Percentiles rank a stretch among this genome's conserved stretches.
Conservation (phyloP, 2,888 invertebrate species). For the Drosophila planitibia region DNA sequence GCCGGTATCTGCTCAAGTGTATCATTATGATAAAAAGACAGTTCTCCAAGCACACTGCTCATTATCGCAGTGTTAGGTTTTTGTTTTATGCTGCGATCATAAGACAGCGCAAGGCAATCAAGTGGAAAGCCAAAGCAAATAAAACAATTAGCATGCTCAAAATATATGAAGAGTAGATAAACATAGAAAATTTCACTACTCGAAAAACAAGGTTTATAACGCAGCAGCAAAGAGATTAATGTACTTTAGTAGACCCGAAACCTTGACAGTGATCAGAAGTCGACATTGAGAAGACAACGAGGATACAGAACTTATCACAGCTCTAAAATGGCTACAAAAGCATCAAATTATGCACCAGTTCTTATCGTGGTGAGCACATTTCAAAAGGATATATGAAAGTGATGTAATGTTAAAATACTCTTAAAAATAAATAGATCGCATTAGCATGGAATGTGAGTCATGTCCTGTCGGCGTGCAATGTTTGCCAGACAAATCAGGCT, state of each 20-base stretch:
- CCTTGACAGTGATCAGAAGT: constrained; percentile 64
- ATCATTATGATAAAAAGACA: constrained; percentile 3
- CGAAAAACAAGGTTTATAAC: constrained; percentile 24
- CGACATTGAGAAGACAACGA: constrained; percentile 1
- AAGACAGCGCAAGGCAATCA: constrained; percentile 50
- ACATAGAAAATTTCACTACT: constrained; percentile 52
- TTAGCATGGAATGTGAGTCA: constrained; percentile 28
- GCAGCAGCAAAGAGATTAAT: constrained; percentile 18
- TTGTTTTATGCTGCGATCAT: constrained; percentile 31
- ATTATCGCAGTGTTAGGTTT: constrained; percentile 28
- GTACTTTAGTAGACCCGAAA: constrained; percentile 51
- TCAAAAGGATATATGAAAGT: not conserved
- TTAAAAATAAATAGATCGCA: constrained; percentile 30
- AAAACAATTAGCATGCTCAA: constrained; percentile 65
- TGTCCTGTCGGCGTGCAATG: constrained; percentile 69
- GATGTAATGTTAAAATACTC: not conserved
- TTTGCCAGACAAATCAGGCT: constrained; percentile 79
- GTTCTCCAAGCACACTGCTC: constrained; percentile 6
- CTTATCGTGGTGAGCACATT: constrained; percentile 28
- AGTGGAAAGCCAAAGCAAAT: constrained; percentile 70
- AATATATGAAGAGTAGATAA: constrained; percentile 51
- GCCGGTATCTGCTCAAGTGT: constrained; percentile 4
- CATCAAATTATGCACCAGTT: constrained; percentile 6
- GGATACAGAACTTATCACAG: not conserved
- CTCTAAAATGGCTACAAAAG: constrained; percentile 26